phyloP scores from a whole-genome alignment of 1,140 invertebrate genomes.

The Helicoverpa zea region DNA sequence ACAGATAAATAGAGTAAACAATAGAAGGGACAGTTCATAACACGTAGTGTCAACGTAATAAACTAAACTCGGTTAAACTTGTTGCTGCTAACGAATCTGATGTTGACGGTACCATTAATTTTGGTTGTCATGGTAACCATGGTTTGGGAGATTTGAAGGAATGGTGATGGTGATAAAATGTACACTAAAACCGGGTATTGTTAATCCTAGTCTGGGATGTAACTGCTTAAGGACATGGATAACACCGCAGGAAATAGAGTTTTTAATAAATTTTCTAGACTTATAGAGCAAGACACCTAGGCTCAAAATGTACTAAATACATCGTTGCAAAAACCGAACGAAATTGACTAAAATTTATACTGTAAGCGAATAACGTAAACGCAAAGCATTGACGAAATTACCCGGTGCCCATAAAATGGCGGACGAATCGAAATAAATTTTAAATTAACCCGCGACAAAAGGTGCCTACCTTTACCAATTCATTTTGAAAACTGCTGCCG shows the following conservation, averaged over 20 bases:
- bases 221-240: too few relatives aligned
- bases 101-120: slow-evolving; percentile 18
- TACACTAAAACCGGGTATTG: too few relatives aligned
- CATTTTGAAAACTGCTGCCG: slow-evolving; percentile 56
- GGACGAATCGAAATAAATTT: slow-evolving; percentile 53
- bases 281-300: not conserved
- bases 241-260: too few relatives aligned
- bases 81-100: slow-evolving; percentile 65
- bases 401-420: slow-evolving; percentile 41
- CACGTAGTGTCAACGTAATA: slow-evolving; percentile 59
- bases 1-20: slow-evolving; percentile 50
- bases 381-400: slow-evolving; percentile 43
- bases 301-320: not conserved
- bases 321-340: slow-evolving; percentile 1
- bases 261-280: too few relatives aligned
- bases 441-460: slow-evolving; percentile 53
- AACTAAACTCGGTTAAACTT: slow-evolving; percentile 62
- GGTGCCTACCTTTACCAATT: slow-evolving; percentile 48
- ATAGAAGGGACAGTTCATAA: slow-evolving; percentile 43
- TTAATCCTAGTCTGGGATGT: too few relatives aligned
- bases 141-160: not conserved
- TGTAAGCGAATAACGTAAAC: slow-evolving; percentile 53
- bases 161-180: too few relatives aligned
- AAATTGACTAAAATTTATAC: slow-evolving; percentile 53
- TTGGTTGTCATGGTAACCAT: not conserved